Conservation (phyloP, 2,797 vertebrate genomes). For the Hemibagrus guttatus region DNA sequence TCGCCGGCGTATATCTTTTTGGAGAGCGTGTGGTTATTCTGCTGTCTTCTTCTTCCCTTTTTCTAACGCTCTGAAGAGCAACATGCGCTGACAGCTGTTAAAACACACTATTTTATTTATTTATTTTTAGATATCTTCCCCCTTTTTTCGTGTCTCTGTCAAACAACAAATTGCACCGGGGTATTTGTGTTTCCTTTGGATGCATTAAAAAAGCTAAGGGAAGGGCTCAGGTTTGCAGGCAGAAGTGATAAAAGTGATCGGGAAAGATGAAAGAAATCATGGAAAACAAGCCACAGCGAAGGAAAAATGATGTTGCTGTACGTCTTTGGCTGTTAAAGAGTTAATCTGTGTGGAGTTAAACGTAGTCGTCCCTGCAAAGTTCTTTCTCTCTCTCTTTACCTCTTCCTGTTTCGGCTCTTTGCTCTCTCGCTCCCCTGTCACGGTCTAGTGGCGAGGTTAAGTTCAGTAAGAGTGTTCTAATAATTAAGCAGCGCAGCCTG, state of each 20-base stretch:
- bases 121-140: constrained; percentile 15
- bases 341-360: constrained; percentile 68
- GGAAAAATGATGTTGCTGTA: background rate
- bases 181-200: constrained; percentile 61
- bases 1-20: constrained; percentile 57
- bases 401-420: constrained; percentile 26
- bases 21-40: constrained; percentile 55
- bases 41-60: constrained; percentile 48
- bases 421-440: constrained; percentile 72
- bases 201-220: constrained; percentile 48
- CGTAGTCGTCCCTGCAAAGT: constrained; percentile 57
- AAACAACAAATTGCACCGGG: constrained; percentile 60
- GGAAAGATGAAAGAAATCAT: constrained; percentile 14
- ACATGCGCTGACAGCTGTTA: constrained; percentile 64
- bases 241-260: background rate
- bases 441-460: constrained; percentile 79
- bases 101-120: constrained; percentile 57
- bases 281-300: background rate
- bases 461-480: constrained; percentile 91
- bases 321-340: constrained; percentile 53
- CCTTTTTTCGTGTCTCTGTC: constrained; percentile 49
- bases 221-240: constrained; percentile 39
- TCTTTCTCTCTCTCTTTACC: constrained; percentile 59
- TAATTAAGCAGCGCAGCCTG: constrained; percentile 81
- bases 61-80: constrained; percentile 58